phyloP scores from a whole-genome alignment of 1,140 invertebrate species.

The Magallana ariakensis region DNA sequence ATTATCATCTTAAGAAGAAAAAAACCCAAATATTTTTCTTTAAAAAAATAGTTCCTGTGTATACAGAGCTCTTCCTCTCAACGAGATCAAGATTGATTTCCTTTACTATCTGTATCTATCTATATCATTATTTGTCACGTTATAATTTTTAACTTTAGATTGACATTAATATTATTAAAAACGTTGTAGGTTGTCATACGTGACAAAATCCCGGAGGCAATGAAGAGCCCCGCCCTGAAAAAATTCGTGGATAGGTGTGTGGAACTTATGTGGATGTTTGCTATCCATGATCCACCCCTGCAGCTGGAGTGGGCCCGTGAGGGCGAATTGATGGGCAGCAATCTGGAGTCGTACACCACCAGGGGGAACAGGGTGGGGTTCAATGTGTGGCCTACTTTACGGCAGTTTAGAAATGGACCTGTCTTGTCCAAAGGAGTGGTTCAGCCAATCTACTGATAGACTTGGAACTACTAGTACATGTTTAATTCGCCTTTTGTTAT shows the following conservation, averaged over 20 bases:
- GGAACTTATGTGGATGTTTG: conserved; percentile 16
- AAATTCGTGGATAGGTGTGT: conserved; percentile 17
- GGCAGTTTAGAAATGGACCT: background rate
- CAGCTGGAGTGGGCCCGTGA: background rate
- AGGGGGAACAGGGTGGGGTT: background rate
- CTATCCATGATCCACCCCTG: conserved; percentile 9
- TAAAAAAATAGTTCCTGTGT: too few relatives aligned
- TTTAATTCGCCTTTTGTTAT: background rate
- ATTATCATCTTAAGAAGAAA: too few relatives aligned
- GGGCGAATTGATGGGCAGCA: background rate
- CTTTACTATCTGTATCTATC: too few relatives aligned
- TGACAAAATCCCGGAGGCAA: background rate
- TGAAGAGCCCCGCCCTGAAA: background rate
- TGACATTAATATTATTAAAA: too few relatives aligned
- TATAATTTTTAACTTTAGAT: too few relatives aligned
- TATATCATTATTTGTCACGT: too few relatives aligned
- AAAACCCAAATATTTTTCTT: too few relatives aligned
- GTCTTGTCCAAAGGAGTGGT: conserved; percentile 4
- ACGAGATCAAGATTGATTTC: too few relatives aligned
- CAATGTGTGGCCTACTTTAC: conserved; percentile 5
- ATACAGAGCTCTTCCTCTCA: too few relatives aligned
- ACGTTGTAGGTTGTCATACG: background rate
- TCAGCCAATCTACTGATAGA: background rate
- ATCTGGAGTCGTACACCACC: background rate
- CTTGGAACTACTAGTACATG: background rate